These are phyloP conservation scores for Aleiodes leptofemur DNA, from an alignment of 2,888 invertebrate species.

Conservation along the genomic window DNA sequence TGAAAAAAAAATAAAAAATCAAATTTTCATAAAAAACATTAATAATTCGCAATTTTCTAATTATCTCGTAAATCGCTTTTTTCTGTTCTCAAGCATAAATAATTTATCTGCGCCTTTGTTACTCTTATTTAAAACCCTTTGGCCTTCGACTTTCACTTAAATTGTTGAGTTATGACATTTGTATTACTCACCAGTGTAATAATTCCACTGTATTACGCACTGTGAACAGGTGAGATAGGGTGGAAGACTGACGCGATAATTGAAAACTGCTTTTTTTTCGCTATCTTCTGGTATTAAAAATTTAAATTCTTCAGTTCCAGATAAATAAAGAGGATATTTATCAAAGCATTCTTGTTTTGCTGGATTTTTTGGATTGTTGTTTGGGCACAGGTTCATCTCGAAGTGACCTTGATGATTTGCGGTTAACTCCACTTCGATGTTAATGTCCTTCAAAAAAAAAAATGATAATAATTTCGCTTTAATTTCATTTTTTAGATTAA, in stretches of 20 bases:
- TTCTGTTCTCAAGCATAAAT: background rate
- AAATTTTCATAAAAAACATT: slow-evolving; percentile 29
- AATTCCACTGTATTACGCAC: slow-evolving; percentile 95
- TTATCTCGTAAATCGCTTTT: background rate
- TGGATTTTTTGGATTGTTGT: slow-evolving; percentile 86
- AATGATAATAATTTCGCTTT: background rate
- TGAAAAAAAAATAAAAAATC: slow-evolving; percentile 49
- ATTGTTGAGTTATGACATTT: slow-evolving; percentile 6
- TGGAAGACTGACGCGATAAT: slow-evolving; percentile 87
- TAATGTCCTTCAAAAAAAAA: slow-evolving; percentile 81
- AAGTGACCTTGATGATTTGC: slow-evolving; percentile 94
- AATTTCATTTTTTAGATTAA: background rate
- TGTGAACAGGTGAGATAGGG: slow-evolving; percentile 90
- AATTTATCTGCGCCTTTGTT: slow-evolving; percentile 7
- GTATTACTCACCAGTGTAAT: slow-evolving; percentile 82
- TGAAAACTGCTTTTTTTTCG: slow-evolving; percentile 80
- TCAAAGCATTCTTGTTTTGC: slow-evolving; percentile 91
- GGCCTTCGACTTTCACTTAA: slow-evolving; percentile 42
- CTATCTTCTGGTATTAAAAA: slow-evolving; percentile 85
- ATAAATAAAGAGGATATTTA: slow-evolving; percentile 83
- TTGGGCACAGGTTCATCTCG: slow-evolving; percentile 89
- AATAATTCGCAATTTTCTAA: background rate
- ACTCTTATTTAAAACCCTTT: slow-evolving; percentile 4
- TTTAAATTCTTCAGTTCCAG: slow-evolving; percentile 83
- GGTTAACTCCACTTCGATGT: slow-evolving; percentile 90